phyloP scores from a whole-genome alignment of 2,888 invertebrate species.

The Nomada lathburiana region DNA sequence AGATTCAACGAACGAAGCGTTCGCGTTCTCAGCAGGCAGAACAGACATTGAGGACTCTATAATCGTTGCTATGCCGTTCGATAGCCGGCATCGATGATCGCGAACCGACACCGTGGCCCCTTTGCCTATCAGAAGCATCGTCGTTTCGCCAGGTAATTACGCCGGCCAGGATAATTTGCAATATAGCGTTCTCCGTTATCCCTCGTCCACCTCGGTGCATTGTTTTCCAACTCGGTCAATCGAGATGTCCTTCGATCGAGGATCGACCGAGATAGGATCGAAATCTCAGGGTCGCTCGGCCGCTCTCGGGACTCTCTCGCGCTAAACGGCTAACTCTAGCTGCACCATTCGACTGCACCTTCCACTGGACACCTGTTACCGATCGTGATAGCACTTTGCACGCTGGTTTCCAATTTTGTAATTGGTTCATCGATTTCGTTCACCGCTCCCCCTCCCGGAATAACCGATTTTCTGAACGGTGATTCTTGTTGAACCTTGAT shows the following conservation, averaged over 20 bases:
- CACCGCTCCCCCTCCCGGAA: too few species aligned
- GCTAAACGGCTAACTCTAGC: conserved; percentile 48
- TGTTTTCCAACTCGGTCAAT: conserved; percentile 82
- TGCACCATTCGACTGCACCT: conserved; percentile 34
- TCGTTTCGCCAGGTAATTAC: conserved; percentile 76
- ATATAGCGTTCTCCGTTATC: conserved; percentile 51
- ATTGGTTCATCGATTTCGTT: neutral
- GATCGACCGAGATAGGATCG: conserved; percentile 79
- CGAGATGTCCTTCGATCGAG: conserved; percentile 82
- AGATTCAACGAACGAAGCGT: conserved; percentile 35
- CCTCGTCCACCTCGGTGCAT: conserved; percentile 68
- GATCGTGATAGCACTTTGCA: neutral
- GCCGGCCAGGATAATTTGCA: conserved; percentile 74
- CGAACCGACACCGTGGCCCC: conserved; percentile 38
- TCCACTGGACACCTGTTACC: conserved; percentile 34
- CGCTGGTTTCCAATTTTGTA: neutral
- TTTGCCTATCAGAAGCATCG: conserved; percentile 69
- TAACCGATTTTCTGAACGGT: too few species aligned
- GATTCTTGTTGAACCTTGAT: too few species aligned
- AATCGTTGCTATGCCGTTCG: conserved; percentile 44
- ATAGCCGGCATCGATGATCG: conserved; percentile 45
- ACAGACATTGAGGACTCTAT: conserved; percentile 41
- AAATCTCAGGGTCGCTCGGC: conserved; percentile 78
- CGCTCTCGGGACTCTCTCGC: conserved; percentile 54
- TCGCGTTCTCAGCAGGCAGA: conserved; percentile 19